Conservation (phyloP, 2,888 invertebrate species). For the Cataglyphis cursor region DNA sequence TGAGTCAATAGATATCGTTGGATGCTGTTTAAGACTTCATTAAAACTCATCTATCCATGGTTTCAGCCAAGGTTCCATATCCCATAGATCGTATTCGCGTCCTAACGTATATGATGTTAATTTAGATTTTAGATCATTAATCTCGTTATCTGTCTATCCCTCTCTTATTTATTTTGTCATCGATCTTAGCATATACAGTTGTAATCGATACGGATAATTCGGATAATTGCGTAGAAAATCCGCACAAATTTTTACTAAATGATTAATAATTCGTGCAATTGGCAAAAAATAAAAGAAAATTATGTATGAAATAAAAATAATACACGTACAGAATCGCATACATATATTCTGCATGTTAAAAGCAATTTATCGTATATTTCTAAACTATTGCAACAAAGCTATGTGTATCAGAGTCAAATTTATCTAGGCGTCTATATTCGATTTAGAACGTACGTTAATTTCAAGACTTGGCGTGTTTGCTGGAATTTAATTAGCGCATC, state of each 20-base stretch:
- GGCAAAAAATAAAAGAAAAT: neutral
- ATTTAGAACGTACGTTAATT: slow-evolving; percentile 41
- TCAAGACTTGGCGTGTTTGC: slow-evolving; percentile 60
- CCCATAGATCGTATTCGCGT: neutral
- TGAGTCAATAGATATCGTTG: neutral
- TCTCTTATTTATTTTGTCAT: neutral
- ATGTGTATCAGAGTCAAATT: neutral
- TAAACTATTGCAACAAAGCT: neutral
- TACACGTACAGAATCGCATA: neutral
- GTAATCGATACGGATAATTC: slow-evolving; percentile 9
- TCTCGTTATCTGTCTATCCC: neutral
- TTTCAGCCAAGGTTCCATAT: neutral
- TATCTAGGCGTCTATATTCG: neutral
- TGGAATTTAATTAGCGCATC: slow-evolving; percentile 73
- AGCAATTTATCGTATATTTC: neutral
- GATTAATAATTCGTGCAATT: neutral
- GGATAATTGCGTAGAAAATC: neutral
- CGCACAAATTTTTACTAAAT: neutral
- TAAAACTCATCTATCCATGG: neutral
- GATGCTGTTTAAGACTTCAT: neutral
- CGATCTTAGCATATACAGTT: neutral
- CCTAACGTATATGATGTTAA: neutral
- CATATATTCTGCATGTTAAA: neutral
- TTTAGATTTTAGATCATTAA: slow-evolving; percentile 39
- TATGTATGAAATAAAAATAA: neutral